These are phyloP conservation scores for Tokudaia tokunoshimensis DNA, from an alignment of 2,797 vertebrate genomes.

Conservation along the genomic window DNA sequence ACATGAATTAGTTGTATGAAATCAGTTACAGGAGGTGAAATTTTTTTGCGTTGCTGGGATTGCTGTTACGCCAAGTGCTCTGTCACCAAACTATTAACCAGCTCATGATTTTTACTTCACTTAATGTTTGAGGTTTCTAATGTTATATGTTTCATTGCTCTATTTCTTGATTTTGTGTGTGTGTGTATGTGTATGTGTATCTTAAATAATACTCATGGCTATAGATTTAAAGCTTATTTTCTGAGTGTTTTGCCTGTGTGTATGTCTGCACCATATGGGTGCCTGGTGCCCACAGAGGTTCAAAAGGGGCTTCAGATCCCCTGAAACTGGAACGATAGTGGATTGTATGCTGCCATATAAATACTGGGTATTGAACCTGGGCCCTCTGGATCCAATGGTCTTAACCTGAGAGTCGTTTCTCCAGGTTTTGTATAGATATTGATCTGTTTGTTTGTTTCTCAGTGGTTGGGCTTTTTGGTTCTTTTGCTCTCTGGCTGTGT, in stretches of 20 bases:
- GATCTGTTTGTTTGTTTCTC: background rate
- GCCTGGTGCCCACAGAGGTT: background rate
- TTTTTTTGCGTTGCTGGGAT: background rate
- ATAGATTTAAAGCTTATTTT: background rate
- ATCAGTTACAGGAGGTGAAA: background rate
- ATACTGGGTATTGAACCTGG: background rate
- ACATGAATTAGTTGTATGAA: conserved; percentile 1
- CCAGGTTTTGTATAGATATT: background rate
- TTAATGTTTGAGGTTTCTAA: background rate
- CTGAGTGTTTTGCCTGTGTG: background rate
- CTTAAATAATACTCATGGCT: background rate
- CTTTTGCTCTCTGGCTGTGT: background rate
- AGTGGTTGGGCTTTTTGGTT: background rate
- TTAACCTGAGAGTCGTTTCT: background rate
- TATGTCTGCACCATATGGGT: background rate
- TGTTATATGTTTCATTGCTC: background rate
- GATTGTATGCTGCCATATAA: background rate
- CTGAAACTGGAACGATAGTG: background rate
- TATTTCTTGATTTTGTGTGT: background rate
- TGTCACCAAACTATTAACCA: background rate
- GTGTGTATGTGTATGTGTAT: background rate
- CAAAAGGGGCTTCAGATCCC: background rate
- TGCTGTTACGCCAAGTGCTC: background rate
- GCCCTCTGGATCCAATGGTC: background rate
- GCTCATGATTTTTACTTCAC: conserved; percentile 1